Base-by-base conservation (phyloP, 1,140 invertebrate genomes). In the Drosophila lowei region DNA sequence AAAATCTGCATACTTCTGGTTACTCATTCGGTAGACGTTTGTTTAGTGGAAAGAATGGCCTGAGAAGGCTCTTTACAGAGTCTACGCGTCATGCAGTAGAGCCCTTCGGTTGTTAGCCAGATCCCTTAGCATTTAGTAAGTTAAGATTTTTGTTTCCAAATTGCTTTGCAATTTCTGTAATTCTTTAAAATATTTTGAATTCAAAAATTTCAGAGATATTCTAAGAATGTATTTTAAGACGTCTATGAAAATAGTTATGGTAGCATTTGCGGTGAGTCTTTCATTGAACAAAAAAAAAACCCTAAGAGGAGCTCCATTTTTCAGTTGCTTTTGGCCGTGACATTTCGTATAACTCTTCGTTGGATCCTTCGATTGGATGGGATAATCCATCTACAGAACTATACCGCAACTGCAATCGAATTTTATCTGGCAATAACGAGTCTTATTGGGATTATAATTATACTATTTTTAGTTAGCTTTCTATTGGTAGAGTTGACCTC, bases 321-420 rank as follows among this genome's bases (percentile, higher is more conserved):
- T 2, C 15, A 81, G 79, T 7, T 78, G 1, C 7, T 70, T 2
- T 6, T 67, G 47, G 79, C 59, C 2, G 18, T 56, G n/a, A 50
- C 61, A 7, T 3, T 78, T 13, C 47, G 75, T 5, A 53, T 83
- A 8, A 46, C 55, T 6, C 3, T 74, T 42, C 42, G 48, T 0
- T 38, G 28, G 3, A 43, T 47, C 25, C 8, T 42, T 0, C 28
- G 2, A 2, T 41, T 42, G 7, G 25, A 44, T 18, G 28, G 2
- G 16, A 28, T 38, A 21, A 38, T 30, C 11, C 34, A 5, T 9
- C 21, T 23, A 6, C 4, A 38, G 16, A 21, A 30, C 9, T 28
- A 44, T 5, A 13, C 34, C 21, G 6, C 8, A 0, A 0, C 53
- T 1, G 38, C 55, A 8, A 11, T 49, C 2, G n/a, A 15, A 0